Percentiles rank a stretch among this genome's conserved stretches.
Evolutionary conservation across 2,797 vertebrate genomes (phyloP).

Genomic region (Poeciliopsis paucimaculata): DNA sequence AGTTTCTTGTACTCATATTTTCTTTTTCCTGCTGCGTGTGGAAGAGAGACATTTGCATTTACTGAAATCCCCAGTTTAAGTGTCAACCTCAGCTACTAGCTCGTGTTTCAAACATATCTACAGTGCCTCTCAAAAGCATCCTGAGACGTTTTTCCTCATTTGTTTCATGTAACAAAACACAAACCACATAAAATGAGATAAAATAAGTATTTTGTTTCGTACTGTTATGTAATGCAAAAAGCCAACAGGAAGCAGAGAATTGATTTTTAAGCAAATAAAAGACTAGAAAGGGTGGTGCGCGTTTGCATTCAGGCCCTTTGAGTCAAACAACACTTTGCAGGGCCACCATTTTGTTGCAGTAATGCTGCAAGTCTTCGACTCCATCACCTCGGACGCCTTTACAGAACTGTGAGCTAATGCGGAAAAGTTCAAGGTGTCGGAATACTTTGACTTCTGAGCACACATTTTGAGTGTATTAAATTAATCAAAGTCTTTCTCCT

Average conservation of each 20-base stretch:
- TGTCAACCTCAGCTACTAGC: background rate
- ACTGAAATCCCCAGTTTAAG: background rate
- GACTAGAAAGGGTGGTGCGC: background rate
- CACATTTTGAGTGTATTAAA: background rate
- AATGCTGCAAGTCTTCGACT: background rate
- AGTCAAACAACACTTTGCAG: background rate
- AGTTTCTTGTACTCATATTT: slow-evolving; percentile 1
- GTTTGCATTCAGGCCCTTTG: background rate
- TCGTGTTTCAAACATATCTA: background rate
- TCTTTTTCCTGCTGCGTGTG: background rate
- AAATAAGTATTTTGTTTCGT: background rate
- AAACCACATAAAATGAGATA: background rate
- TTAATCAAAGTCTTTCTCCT: slow-evolving; percentile 21
- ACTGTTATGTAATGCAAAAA: background rate
- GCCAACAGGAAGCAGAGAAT: background rate
- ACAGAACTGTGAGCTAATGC: background rate
- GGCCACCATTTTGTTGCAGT: background rate
- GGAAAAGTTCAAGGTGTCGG: background rate
- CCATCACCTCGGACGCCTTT: background rate
- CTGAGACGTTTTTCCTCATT: background rate
- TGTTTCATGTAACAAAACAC: background rate
- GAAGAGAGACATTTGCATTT: background rate
- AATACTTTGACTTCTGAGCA: background rate
- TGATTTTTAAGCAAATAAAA: background rate
- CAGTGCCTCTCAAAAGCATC: background rate